phyloP scores from a whole-genome alignment of 2,797 vertebrate genomes.

The Prunella strophiata region DNA sequence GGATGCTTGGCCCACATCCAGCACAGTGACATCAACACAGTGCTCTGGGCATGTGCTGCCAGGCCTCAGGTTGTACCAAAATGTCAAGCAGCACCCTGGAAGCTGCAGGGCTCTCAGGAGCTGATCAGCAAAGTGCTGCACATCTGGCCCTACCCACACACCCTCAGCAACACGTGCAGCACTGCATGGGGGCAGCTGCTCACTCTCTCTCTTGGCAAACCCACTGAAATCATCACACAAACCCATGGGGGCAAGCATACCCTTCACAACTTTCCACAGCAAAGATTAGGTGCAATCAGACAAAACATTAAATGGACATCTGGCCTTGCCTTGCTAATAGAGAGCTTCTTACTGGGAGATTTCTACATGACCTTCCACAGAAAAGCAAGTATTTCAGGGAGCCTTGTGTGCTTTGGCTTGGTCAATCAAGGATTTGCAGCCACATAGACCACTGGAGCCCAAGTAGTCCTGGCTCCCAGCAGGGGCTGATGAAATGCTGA shows the following conservation, averaged over 20 bases:
- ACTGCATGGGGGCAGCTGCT: fast-evolving
- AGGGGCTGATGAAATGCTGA: neutral
- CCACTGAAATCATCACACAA: neutral
- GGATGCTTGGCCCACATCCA: neutral
- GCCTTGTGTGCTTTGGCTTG: neutral
- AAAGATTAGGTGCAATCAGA: neutral
- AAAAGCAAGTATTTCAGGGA: neutral
- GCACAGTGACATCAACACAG: neutral
- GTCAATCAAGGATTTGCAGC: neutral
- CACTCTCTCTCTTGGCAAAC: neutral
- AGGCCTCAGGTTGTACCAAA: neutral
- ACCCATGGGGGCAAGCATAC: neutral
- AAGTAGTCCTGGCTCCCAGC: neutral
- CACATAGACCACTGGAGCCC: neutral
- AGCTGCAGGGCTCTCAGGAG: neutral
- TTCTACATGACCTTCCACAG: neutral
- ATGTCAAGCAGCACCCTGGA: neutral
- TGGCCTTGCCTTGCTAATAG: neutral
- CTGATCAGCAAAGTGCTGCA: neutral
- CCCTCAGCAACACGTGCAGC: neutral
- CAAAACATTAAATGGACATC: neutral
- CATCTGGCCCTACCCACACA: fast-evolving
- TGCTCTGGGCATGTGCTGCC: neutral
- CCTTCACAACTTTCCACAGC: neutral
- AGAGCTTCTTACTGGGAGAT: neutral